A percentile compares a stretch with the other conserved stretches of the same genome.
Conservation (phyloP, 2,113 vertebrate species). For the Ailurus styani region DNA sequence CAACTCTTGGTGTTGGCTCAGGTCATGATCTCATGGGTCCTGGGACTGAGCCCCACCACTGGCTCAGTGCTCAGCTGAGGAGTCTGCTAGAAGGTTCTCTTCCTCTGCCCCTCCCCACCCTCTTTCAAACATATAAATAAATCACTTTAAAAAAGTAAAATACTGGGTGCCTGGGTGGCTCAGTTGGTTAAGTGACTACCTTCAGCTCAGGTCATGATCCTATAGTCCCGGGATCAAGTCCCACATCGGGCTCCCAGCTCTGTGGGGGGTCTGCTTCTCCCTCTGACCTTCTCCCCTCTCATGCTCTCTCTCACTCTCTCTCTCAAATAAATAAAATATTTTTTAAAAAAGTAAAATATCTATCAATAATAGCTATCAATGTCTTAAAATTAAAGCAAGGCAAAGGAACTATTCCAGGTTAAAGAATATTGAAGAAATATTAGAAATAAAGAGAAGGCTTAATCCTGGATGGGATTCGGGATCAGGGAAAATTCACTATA, state of each 20-base stretch:
- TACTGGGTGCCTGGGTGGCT: no score
- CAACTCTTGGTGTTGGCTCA: not conserved
- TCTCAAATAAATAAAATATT: no score
- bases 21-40: not conserved
- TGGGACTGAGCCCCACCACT: not conserved
- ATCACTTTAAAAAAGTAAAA: not conserved
- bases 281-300: no score
- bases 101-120: not conserved
- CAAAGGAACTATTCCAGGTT: not conserved
- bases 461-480: not conserved
- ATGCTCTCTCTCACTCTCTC: no score
- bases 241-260: no score
- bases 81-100: not conserved
- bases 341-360: not conserved
- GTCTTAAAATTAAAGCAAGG: slow-evolving; percentile 19
- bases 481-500: not conserved
- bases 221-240: no score
- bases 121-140: not conserved
- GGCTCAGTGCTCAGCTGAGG: not conserved
- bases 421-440: not conserved
- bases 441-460: not conserved
- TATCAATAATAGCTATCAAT: not conserved
- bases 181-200: no score
- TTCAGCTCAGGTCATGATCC: no score
- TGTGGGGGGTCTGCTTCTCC: no score